phyloP scores from a whole-genome alignment of 1,140 invertebrate genomes.

The Drosophila aff. region DNA sequence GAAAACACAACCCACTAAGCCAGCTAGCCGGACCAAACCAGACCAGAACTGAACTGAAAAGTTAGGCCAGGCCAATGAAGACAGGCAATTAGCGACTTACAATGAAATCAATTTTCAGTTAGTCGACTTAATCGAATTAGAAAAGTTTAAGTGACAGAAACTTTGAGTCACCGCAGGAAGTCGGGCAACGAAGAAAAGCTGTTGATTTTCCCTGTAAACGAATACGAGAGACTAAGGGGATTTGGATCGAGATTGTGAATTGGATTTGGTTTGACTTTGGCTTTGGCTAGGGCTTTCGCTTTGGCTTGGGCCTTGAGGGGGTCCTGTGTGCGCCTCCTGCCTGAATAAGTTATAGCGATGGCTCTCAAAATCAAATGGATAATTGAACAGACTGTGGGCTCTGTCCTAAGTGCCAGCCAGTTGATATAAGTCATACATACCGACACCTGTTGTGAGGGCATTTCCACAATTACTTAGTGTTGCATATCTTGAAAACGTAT shows the following conservation, averaged over 20 bases:
- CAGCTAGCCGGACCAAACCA: neutral
- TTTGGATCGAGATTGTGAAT: neutral
- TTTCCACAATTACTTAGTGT: neutral
- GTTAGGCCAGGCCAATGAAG: conserved; percentile 46
- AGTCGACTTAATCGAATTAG: conserved; percentile 73
- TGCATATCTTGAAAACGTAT: neutral
- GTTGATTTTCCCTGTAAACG: conserved; percentile 31
- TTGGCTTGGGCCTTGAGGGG: neutral
- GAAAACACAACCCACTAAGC: neutral
- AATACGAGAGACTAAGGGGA: conserved; percentile 1
- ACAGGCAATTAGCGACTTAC: conserved; percentile 70
- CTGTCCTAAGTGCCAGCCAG: conserved; percentile 4
- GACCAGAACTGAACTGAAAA: conserved; percentile 34
- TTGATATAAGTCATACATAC: conserved; percentile 40
- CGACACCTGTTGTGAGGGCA: conserved; percentile 29
- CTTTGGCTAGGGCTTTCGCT: neutral
- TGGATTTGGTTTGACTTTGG: conserved; percentile 1
- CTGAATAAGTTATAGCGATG: conserved; percentile 33
- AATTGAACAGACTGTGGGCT: conserved; percentile 38
- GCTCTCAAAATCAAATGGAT: conserved; percentile 22
- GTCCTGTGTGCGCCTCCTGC: conserved; percentile 2
- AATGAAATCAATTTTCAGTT: conserved; percentile 77
- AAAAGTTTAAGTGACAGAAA: conserved; percentile 74
- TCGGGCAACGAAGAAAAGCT: conserved; percentile 29
- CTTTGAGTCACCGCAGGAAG: conserved; percentile 46